Percentiles rank a stretch among this genome's conserved stretches.
phyloP scores from a whole-genome alignment of 2,113 vertebrate genomes.

The Glareola pratincola region DNA sequence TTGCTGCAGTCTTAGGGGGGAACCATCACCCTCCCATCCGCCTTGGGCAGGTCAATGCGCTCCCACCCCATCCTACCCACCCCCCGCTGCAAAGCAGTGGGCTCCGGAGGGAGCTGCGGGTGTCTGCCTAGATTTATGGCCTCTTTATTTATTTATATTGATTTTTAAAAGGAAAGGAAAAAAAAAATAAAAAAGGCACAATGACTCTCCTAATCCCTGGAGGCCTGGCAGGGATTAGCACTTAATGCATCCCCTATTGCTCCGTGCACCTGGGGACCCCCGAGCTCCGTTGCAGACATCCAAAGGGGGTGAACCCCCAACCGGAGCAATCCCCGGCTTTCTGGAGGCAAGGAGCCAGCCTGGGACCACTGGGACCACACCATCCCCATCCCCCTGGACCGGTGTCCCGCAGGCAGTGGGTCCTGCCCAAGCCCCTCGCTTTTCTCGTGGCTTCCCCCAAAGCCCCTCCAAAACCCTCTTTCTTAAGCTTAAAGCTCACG shows the following conservation, averaged over 20 bases:
- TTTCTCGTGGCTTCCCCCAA: background rate
- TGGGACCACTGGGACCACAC: rapidly evolving
- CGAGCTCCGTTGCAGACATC: background rate
- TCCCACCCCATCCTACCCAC: conserved; percentile 21
- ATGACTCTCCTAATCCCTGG: background rate
- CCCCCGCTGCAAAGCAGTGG: background rate
- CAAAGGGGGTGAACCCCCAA: background rate
- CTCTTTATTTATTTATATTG: conserved; percentile 37
- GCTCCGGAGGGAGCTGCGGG: background rate
- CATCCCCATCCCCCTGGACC: rapidly evolving
- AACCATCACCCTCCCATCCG: conserved; percentile 31
- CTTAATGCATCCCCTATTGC: background rate
- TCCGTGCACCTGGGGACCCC: background rate
- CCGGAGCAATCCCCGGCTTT: background rate
- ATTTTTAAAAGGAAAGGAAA: background rate
- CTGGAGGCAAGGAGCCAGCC: background rate
- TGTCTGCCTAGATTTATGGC: conserved; percentile 55
- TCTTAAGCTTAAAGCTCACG: rapidly evolving
- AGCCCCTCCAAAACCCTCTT: background rate
- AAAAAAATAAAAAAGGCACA: background rate
- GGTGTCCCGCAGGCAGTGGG: too few relatives aligned
- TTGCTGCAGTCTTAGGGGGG: conserved; percentile 26
- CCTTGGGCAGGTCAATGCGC: conserved; percentile 25
- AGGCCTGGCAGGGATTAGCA: background rate
- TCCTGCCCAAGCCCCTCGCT: background rate